Evolutionary conservation across 2,888 invertebrate genomes (phyloP).

Genomic region (Notocelia uddmanniana): DNA sequence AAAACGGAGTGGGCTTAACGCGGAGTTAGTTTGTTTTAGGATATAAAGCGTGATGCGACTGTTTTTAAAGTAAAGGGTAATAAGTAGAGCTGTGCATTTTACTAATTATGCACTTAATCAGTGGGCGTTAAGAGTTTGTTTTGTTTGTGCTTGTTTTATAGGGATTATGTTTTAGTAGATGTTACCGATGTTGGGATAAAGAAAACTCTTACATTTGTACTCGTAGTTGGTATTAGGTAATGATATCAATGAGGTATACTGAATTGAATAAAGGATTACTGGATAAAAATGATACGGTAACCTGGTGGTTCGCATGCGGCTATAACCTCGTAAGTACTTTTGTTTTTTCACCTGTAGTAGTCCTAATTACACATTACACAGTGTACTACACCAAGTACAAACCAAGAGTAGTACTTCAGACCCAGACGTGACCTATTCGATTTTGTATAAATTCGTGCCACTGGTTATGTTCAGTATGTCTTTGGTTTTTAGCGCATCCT

Average conservation of each 20-base stretch:
- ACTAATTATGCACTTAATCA: background rate
- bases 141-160: background rate
- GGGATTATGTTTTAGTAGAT: slow-evolving; percentile 4
- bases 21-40: background rate
- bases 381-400: too few relatives aligned
- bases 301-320: too few relatives aligned
- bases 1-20: background rate
- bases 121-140: background rate
- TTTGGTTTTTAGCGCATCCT: too few relatives aligned
- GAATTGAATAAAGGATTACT: background rate
- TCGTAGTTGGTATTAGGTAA: slow-evolving; percentile 4
- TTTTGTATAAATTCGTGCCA: too few relatives aligned
- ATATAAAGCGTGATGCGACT: background rate
- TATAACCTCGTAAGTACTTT: too few relatives aligned
- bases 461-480: too few relatives aligned
- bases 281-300: too few relatives aligned
- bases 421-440: too few relatives aligned
- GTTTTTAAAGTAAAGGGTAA: background rate
- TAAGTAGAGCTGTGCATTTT: background rate
- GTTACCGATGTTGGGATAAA: slow-evolving; percentile 2
- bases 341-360: too few relatives aligned
- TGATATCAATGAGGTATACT: background rate
- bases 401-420: too few relatives aligned
- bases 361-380: too few relatives aligned
- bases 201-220: slow-evolving; percentile 8